Evolutionary conservation across 1,140 invertebrate genomes (phyloP).

Genomic region (Augochlora pura): DNA sequence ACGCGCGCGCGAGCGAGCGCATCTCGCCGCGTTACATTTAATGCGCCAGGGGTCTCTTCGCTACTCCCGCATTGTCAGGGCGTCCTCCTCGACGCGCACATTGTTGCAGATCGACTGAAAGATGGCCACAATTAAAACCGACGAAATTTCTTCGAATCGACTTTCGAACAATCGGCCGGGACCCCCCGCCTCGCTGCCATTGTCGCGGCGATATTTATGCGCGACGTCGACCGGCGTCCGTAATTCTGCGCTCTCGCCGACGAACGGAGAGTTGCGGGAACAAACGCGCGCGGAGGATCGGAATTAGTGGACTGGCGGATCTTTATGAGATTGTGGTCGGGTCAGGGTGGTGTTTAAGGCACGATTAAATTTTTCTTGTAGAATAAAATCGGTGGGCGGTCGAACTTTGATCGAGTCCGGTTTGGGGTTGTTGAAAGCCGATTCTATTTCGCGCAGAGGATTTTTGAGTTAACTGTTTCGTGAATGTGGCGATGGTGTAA

Average conservation of each 20-base stretch:
- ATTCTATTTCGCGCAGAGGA: too few relatives aligned
- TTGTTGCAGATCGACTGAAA: conserved; percentile 64
- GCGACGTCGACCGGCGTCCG: background rate
- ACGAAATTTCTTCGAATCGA: conserved; percentile 61
- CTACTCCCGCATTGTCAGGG: conserved; percentile 45
- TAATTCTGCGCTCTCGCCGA: conserved; percentile 12
- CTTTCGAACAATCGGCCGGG: conserved; percentile 25
- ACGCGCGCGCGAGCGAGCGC: conserved; percentile 39
- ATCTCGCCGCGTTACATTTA: conserved; percentile 59
- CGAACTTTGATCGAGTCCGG: too few relatives aligned
- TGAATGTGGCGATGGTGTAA: too few relatives aligned
- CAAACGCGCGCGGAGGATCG: background rate
- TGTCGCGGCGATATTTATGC: conserved; percentile 53
- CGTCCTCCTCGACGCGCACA: conserved; percentile 32
- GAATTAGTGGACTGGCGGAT: background rate
- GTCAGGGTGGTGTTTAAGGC: too few relatives aligned
- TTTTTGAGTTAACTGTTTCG: too few relatives aligned
- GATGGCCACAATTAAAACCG: conserved; percentile 66
- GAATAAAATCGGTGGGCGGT: too few relatives aligned
- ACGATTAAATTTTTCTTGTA: background rate
- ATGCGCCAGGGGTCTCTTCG: conserved; percentile 26
- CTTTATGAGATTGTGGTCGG: too few relatives aligned
- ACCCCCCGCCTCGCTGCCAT: conserved; percentile 7
- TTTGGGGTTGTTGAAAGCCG: too few relatives aligned
- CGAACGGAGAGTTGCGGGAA: background rate